These are phyloP conservation scores for Peribatodes rhomboidaria DNA, from an alignment of 2,888 invertebrate genomes.

Conservation along the genomic window DNA sequence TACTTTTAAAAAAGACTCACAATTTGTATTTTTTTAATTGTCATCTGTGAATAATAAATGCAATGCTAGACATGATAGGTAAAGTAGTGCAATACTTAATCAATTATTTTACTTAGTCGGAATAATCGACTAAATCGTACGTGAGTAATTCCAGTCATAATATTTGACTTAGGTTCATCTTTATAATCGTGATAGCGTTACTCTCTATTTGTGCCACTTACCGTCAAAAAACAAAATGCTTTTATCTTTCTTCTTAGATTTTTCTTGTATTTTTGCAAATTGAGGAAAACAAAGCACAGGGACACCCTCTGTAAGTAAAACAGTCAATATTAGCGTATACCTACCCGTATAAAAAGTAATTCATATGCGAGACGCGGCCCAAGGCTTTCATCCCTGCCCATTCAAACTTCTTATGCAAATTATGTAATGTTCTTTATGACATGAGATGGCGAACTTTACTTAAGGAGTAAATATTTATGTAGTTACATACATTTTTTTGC, in stretches of 20 bases:
- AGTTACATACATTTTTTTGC: slow-evolving; percentile 62
- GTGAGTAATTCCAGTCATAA: too few species aligned
- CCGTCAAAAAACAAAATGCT: background rate
- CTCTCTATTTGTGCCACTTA: background rate
- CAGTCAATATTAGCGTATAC: slow-evolving; percentile 65
- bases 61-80: too few species aligned
- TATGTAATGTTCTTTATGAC: slow-evolving; percentile 83
- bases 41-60: too few species aligned
- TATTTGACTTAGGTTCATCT: background rate
- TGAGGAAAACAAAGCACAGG: slow-evolving; percentile 32
- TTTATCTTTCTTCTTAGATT: background rate
- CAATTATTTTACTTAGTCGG: too few species aligned
- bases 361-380: slow-evolving; percentile 81
- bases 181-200: too few species aligned
- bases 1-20: too few species aligned
- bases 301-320: slow-evolving; percentile 59
- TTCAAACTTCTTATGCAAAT: slow-evolving; percentile 85
- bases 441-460: slow-evolving; percentile 83
- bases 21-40: too few species aligned
- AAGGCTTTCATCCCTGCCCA: slow-evolving; percentile 81
- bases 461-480: slow-evolving; percentile 79
- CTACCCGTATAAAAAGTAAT: slow-evolving; percentile 78
- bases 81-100: too few species aligned
- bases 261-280: slow-evolving; percentile 18
- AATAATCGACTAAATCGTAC: too few species aligned